Conservation (phyloP, 2,888 invertebrate species). For the Lithophane socia region DNA sequence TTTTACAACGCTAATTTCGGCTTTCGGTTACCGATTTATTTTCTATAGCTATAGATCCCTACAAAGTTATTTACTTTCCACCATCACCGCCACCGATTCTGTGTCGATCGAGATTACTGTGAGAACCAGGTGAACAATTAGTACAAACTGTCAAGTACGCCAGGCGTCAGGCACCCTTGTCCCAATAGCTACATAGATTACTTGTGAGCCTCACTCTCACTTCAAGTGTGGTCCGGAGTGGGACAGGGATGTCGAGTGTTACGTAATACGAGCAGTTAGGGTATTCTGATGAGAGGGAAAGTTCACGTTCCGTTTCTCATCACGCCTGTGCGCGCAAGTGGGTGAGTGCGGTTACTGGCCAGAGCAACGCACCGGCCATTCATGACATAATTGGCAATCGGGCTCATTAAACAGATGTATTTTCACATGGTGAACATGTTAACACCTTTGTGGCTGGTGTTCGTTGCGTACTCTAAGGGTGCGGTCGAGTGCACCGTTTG, state of each 20-base stretch:
- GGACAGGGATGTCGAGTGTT: conserved; percentile 74
- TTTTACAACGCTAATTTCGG: conserved; percentile 60
- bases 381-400: conserved; percentile 88
- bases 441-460: conserved; percentile 71
- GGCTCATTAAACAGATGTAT: conserved; percentile 85
- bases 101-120: conserved; percentile 37
- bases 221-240: conserved; percentile 66
- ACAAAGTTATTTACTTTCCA: conserved; percentile 4
- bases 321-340: conserved; percentile 87
- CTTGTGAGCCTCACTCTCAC: conserved; percentile 62
- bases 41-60: conserved; percentile 12
- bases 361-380: conserved; percentile 88
- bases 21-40: conserved; percentile 48
- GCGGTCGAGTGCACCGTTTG: conserved; percentile 33
- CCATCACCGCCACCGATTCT: neutral
- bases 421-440: conserved; percentile 78
- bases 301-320: conserved; percentile 86
- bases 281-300: conserved; percentile 89
- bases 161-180: conserved; percentile 50
- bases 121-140: conserved; percentile 61
- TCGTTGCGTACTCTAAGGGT: conserved; percentile 45
- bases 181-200: conserved; percentile 58
- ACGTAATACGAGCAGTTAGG: conserved; percentile 81
- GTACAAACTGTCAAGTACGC: conserved; percentile 55
- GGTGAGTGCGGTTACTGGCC: conserved; percentile 88